phyloP scores from a whole-genome alignment of 2,888 invertebrate species.

The Acronicta alni region DNA sequence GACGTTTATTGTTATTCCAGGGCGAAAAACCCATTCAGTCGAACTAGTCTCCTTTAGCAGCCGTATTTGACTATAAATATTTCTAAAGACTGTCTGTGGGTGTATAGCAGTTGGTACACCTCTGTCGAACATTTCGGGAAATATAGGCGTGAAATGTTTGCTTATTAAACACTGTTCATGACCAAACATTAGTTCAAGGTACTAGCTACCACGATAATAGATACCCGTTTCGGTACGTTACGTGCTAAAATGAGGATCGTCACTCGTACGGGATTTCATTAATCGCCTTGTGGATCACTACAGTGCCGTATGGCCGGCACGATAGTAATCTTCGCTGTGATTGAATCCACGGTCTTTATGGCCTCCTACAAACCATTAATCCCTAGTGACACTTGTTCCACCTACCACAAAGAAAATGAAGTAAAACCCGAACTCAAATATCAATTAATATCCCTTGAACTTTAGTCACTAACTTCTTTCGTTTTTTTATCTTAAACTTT shows the following conservation, averaged over 20 bases:
- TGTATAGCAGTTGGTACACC: no score
- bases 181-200: background rate
- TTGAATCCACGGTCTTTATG: conserved; percentile 44
- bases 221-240: conserved; percentile 20
- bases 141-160: no score
- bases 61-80: no score
- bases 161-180: no score
- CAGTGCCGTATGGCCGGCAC: conserved; percentile 9
- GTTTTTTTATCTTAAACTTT: background rate
- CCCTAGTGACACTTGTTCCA: conserved; percentile 35
- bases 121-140: no score
- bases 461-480: conserved; percentile 11
- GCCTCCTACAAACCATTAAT: conserved; percentile 27
- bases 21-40: no score
- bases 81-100: no score
- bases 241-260: conserved; percentile 36
- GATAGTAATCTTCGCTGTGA: conserved; percentile 32
- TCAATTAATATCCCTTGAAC: conserved; percentile 33
- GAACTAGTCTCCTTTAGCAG: no score
- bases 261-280: conserved; percentile 43
- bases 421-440: conserved; percentile 32
- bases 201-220: conserved; percentile 14
- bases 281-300: conserved; percentile 44
- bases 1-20: no score
- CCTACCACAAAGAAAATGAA: conserved; percentile 22